These are phyloP conservation scores for Acleris sparsana DNA, from an alignment of 2,888 invertebrate genomes.

Conservation along the genomic window DNA sequence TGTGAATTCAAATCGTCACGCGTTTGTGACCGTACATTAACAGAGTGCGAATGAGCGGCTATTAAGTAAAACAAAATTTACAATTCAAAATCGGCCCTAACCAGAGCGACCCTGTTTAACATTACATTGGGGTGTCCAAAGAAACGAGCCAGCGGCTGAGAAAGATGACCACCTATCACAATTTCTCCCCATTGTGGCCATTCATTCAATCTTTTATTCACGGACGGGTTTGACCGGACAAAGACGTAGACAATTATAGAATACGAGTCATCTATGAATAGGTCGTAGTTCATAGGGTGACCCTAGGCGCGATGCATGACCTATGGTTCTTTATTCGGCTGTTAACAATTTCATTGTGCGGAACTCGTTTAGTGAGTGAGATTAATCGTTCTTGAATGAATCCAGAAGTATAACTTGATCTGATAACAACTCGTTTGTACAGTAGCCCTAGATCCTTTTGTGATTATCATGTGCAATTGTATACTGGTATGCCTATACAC, in stretches of 20 bases:
- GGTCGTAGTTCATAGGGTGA: constrained; percentile 55
- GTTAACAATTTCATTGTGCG: constrained; percentile 22
- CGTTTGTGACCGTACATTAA: constrained; percentile 8
- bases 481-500: too few species aligned
- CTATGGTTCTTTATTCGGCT: constrained; percentile 25
- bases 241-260: constrained; percentile 70
- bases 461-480: too few species aligned
- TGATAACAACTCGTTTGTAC: neutral
- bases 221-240: constrained; percentile 73
- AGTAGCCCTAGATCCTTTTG: too few species aligned
- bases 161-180: constrained; percentile 82
- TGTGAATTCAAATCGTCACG: constrained; percentile 19
- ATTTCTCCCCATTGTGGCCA: constrained; percentile 77
- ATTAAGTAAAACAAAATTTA: constrained; percentile 51
- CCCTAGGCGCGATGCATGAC: constrained; percentile 31
- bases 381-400: constrained; percentile 20
- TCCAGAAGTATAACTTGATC: constrained; percentile 8
- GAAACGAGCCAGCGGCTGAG: constrained; percentile 62
- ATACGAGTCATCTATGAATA: constrained; percentile 44
- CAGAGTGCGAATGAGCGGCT: constrained; percentile 37
- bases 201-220: constrained; percentile 72
- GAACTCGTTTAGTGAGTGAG: constrained; percentile 18
- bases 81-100: constrained; percentile 63
- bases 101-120: constrained; percentile 69
- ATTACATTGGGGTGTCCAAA: constrained; percentile 58